Base-by-base conservation (phyloP, 2,797 vertebrate genomes). In the Liparis tanakae region DNA sequence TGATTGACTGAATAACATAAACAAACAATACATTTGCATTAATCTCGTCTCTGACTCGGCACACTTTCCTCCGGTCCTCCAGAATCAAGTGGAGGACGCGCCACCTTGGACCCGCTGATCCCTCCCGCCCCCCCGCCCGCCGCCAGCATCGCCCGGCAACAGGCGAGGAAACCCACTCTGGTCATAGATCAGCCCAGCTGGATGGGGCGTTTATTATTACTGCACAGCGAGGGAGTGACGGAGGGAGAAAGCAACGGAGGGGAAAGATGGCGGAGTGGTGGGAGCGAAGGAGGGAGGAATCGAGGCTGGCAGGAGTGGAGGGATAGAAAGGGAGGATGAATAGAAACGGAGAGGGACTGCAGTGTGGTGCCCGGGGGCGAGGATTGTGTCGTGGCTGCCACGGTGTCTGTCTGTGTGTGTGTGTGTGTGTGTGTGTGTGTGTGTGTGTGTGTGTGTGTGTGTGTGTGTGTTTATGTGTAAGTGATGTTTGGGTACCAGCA, bases 181-280 rank as follows among this genome's bases (percentile, higher is more conserved):
- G 85, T 79, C 87, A 85, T 86, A 89, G 73, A 88, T 90, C 78
- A 85, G 4, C 88, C 83, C 84, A 88, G 90, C 90, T 89, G 90
- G 90, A 92, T 74, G 73, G 87, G 82, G 76, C 79, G 79, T 89
- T 91, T 91, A 89, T 93, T 92, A 91, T 93, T 89, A 82, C 87
- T 80, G 68, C 86, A 73, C 87, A 92, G 87, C 88, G 57, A 90
- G 91, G 74, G 80, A 88, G 81, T 87, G 89, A 62, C 91, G 82
- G 76, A 77, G 86, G 84, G 87, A 85, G 85, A 88, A 87, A 86
- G 90, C 84, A 89, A 70, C 81, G 74, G 81, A 80, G 79, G 82
- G 78, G 82, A 84, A 51, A 85, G 79, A 86, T 88, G 88, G 25
- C 5, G 17, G 72, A 72, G 67, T 51, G 66, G 73, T 74, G 72